Evolutionary conservation across 2,113 vertebrate species (phyloP).

Genomic region (Aplodontia rufa): DNA sequence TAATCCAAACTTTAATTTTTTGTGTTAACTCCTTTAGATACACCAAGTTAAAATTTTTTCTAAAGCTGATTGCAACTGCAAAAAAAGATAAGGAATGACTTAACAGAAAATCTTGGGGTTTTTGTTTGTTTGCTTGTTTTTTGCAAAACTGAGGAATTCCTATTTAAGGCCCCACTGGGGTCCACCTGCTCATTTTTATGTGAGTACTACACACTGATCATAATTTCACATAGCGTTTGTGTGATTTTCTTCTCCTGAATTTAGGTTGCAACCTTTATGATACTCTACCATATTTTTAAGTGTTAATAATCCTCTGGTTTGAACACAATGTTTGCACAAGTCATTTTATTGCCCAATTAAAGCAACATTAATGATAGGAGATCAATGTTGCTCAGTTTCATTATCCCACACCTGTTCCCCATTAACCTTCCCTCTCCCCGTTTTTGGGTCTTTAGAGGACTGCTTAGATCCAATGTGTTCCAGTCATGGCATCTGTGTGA

Average conservation of each 20-base stretch:
- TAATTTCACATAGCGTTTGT: conserved; percentile 31
- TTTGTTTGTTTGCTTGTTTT: too few relatives aligned
- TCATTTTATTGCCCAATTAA: conserved; percentile 53
- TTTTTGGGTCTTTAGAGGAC: conserved; percentile 88
- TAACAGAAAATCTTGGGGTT: neutral
- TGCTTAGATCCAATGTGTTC: conserved; percentile 95
- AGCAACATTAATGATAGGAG: conserved; percentile 27
- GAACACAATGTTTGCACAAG: conserved; percentile 51
- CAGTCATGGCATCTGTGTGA: conserved; percentile 93
- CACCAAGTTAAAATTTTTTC: conserved; percentile 49
- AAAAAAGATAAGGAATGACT: conserved; percentile 42
- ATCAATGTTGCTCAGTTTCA: neutral
- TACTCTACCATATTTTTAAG: conserved; percentile 50
- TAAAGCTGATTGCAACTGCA: conserved; percentile 23
- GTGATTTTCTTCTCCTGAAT: conserved; percentile 54
- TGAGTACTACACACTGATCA: neutral
- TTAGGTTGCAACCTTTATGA: conserved; percentile 32
- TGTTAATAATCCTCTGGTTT: conserved; percentile 26
- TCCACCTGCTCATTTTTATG: neutral
- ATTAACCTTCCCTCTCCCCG: neutral
- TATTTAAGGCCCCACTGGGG: neutral
- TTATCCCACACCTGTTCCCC: conserved; percentile 17
- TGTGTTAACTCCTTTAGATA: neutral
- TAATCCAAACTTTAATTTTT: neutral
- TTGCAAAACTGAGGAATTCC: conserved; percentile 35